These are phyloP conservation scores for Lacerta viridis DNA, from an alignment of 2,797 vertebrate species.

Conservation along the genomic window DNA sequence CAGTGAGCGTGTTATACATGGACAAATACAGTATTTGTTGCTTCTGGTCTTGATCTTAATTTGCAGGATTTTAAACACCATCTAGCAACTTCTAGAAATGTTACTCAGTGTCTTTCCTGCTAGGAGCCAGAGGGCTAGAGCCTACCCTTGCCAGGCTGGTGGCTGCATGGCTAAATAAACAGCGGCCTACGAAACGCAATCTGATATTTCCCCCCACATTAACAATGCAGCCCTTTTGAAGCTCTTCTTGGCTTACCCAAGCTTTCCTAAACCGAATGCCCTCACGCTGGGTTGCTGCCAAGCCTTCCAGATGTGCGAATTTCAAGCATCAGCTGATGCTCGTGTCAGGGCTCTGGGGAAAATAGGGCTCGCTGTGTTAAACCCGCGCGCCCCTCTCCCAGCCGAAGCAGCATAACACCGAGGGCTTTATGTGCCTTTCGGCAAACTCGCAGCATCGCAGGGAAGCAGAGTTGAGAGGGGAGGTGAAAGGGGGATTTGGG, in stretches of 20 bases:
- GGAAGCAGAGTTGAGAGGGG: background rate
- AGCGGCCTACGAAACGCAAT: background rate
- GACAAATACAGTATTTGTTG: background rate
- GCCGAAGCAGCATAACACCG: background rate
- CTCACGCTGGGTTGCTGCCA: constrained; percentile 1
- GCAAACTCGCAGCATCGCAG: background rate
- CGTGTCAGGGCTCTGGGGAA: background rate
- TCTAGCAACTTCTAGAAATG: background rate
- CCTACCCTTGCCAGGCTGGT: background rate
- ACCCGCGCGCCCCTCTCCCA: background rate
- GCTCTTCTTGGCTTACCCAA: background rate
- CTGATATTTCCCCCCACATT: background rate
- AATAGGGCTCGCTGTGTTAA: background rate
- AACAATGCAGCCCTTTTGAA: constrained; percentile 21
- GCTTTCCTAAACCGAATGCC: background rate
- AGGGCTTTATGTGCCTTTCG: background rate
- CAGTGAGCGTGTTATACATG: too few species aligned
- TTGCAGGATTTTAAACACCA: background rate
- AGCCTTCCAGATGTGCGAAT: constrained; percentile 12
- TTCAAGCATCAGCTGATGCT: background rate
- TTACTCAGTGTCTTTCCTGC: background rate
- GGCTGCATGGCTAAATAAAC: background rate
- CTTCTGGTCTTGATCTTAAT: background rate
- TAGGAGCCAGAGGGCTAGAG: background rate
- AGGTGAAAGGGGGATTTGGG: background rate